Percentiles rank a stretch among this genome's conserved stretches.
phyloP scores from a whole-genome alignment of 1,140 invertebrate species.

The Radopholus similis region DNA sequence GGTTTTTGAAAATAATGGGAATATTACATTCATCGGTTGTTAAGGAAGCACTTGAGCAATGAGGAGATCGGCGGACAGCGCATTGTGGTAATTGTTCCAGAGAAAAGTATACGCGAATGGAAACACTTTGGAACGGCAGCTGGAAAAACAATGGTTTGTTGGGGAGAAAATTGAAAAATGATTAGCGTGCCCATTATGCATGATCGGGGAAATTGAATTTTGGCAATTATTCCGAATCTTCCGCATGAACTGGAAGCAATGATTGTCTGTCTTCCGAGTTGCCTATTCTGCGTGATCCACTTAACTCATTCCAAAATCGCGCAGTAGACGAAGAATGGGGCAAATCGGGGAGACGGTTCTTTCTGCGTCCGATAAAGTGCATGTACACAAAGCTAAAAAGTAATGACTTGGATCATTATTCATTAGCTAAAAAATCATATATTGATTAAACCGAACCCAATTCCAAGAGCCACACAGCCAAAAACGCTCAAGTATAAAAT shows the following conservation, averaged over 20 bases:
- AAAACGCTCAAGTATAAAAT: neutral
- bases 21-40: no score
- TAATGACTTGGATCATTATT: neutral
- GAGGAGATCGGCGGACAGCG: no score
- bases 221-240: neutral
- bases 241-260: neutral
- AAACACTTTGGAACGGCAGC: no score
- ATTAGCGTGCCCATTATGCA: no score
- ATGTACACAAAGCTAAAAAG: neutral
- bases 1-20: no score
- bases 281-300: neutral
- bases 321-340: neutral
- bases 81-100: no score
- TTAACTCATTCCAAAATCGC: constrained; percentile 19
- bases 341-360: constrained; percentile 10
- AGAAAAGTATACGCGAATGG: no score
- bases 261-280: neutral
- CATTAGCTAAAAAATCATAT: neutral
- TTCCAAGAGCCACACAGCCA: constrained; percentile 2
- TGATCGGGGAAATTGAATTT: no score
- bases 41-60: no score
- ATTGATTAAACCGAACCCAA: neutral
- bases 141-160: no score
- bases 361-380: neutral
- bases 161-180: no score